A percentile compares a stretch with the other conserved stretches of the same genome.
These are phyloP conservation scores for Chymomyza caudatula DNA, from an alignment of 2,888 invertebrate species.

Conservation along the genomic window DNA sequence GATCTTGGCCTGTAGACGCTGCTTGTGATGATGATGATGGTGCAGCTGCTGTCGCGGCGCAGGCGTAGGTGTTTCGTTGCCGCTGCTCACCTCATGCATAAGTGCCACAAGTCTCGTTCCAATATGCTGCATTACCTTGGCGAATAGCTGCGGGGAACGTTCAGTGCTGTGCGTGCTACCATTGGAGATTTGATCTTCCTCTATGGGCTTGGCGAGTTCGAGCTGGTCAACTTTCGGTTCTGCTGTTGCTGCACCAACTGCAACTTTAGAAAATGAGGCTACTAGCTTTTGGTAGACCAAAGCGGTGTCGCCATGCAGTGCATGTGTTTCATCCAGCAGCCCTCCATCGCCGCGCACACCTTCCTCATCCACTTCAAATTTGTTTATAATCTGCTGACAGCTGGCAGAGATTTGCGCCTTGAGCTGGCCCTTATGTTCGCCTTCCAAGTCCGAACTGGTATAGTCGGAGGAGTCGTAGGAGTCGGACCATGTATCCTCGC, in stretches of 20 bases:
- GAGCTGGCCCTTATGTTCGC: constrained; percentile 83
- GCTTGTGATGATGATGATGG: constrained; percentile 79
- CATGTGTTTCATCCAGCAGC: constrained; percentile 78
- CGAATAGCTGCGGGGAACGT: constrained; percentile 89
- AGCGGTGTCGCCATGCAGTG: constrained; percentile 86
- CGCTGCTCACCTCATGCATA: constrained; percentile 94
- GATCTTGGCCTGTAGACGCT: constrained; percentile 80
- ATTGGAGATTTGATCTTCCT: constrained; percentile 72
- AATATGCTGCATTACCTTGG: constrained; percentile 95
- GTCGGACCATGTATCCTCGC: constrained; percentile 96
- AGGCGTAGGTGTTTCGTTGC: constrained; percentile 81
- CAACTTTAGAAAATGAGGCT: constrained; percentile 89
- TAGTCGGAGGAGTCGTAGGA: constrained; percentile 95
- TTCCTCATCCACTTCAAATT: constrained; percentile 85
- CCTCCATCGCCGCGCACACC: constrained; percentile 80
- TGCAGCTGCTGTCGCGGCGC: constrained; percentile 79
- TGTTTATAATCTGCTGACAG: constrained; percentile 91
- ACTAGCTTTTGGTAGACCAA: constrained; percentile 92
- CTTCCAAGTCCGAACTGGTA: constrained; percentile 91
- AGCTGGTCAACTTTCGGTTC: constrained; percentile 39
- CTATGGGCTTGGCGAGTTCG: constrained; percentile 52
- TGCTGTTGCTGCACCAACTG: constrained; percentile 77
- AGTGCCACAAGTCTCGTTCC: constrained; percentile 90
- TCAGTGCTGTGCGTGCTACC: constrained; percentile 76
- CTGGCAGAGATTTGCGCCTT: constrained; percentile 93